Evolutionary conservation across 1,140 invertebrate species (phyloP).

Genomic region (Paralvinella palmiformis): DNA sequence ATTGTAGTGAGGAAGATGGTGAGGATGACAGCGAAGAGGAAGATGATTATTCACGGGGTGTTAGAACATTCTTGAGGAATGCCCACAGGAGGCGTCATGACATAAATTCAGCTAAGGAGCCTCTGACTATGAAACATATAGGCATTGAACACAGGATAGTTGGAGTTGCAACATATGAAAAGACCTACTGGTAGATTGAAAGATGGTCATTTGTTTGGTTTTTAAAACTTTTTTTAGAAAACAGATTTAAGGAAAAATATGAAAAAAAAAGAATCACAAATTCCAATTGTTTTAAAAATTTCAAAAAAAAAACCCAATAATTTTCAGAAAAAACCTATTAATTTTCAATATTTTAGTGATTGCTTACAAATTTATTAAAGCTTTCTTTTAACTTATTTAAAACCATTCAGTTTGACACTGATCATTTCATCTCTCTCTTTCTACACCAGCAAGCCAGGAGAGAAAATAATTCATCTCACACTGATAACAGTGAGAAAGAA

Average conservation of each 20-base stretch:
- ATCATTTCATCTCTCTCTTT: too few relatives aligned
- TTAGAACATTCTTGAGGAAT: background rate
- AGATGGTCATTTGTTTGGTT: background rate
- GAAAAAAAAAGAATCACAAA: too few relatives aligned
- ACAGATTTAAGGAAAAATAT: too few relatives aligned
- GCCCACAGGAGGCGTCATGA: background rate
- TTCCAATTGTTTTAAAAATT: too few relatives aligned
- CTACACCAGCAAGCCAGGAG: constrained; percentile 40
- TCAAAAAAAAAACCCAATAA: too few relatives aligned
- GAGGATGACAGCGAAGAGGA: too few relatives aligned
- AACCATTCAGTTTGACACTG: too few relatives aligned
- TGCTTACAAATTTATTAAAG: too few relatives aligned
- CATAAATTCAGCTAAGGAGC: background rate
- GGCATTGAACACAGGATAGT: constrained; percentile 4
- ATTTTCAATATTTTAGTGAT: too few relatives aligned
- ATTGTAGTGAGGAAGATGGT: constrained; percentile 1
- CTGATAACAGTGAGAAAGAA: constrained; percentile 44
- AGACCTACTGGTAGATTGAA: background rate
- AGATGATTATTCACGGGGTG: constrained; percentile 2
- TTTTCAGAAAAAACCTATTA: too few relatives aligned
- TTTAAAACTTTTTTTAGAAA: background rate
- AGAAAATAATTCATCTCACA: constrained; percentile 46
- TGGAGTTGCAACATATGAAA: background rate
- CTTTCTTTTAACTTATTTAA: too few relatives aligned
- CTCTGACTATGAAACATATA: background rate